phyloP scores from a whole-genome alignment of 1,140 invertebrate species.

The Leptestheria dahalacensis region DNA sequence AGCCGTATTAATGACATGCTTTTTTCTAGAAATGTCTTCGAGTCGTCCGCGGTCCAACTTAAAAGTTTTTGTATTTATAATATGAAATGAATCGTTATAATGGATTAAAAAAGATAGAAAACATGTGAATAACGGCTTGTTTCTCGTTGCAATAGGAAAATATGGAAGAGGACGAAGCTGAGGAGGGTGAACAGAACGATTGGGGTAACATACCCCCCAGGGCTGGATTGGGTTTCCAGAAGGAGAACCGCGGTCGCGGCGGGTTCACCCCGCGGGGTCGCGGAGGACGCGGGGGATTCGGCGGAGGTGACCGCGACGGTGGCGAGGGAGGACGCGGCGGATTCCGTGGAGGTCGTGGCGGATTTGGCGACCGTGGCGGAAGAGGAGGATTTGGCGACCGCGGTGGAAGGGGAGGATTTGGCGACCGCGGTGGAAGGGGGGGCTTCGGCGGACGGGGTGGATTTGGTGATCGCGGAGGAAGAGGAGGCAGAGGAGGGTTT shows the following conservation, averaged over 20 bases:
- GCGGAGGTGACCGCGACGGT: constrained; percentile 19
- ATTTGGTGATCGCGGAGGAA: constrained; percentile 13
- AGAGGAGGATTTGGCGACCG: constrained; percentile 31
- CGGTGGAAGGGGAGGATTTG: constrained; percentile 13
- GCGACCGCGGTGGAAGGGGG: constrained; percentile 9
- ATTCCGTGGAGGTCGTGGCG: constrained; percentile 26
- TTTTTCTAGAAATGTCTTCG: background rate
- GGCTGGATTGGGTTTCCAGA: constrained; percentile 17
- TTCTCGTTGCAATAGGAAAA: background rate
- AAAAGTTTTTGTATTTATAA: no score
- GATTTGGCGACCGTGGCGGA: constrained; percentile 30
- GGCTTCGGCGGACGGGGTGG: constrained; percentile 16
- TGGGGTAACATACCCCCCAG: constrained; percentile 9
- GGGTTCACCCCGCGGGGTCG: no score
- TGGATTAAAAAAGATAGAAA: no score
- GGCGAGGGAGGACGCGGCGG: constrained; percentile 27
- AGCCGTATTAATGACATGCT: constrained; percentile 4
- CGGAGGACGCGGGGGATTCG: constrained; percentile 18
- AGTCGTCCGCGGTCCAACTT: background rate
- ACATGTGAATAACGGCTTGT: constrained; percentile 7
- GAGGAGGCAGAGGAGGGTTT: constrained; percentile 5
- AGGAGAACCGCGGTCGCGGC: constrained; percentile 17
- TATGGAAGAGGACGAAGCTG: constrained; percentile 28
- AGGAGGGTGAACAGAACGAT: constrained; percentile 27
- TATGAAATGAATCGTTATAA: no score